phyloP scores from a whole-genome alignment of 2,888 invertebrate genomes.

The Ectropis crepuscularia region DNA sequence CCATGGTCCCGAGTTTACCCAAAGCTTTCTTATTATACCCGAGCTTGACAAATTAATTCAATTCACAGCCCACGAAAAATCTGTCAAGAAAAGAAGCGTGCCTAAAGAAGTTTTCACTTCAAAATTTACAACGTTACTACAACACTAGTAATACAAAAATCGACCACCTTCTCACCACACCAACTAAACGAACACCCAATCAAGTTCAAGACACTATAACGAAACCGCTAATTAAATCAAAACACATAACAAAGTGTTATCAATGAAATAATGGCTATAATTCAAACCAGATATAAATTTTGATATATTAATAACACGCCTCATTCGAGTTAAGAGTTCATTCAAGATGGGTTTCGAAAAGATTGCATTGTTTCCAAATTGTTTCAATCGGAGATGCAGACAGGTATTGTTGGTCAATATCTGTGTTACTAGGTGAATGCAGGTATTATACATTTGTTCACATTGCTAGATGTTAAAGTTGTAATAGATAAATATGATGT shows the following conservation, averaged over 20 bases:
- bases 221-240: constrained; percentile 8
- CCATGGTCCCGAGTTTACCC: too few relatives aligned
- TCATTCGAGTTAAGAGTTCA: constrained; percentile 18
- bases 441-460: not conserved
- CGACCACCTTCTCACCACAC: too few relatives aligned
- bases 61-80: too few relatives aligned
- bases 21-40: too few relatives aligned
- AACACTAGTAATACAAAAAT: too few relatives aligned
- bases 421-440: constrained; percentile 4
- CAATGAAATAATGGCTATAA: constrained; percentile 20
- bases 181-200: not conserved
- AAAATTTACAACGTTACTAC: too few relatives aligned
- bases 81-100: too few relatives aligned
- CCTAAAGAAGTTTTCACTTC: too few relatives aligned
- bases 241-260: constrained; percentile 21
- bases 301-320: constrained; percentile 26
- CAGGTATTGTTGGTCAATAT: constrained; percentile 25
- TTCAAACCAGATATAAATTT: constrained; percentile 13
- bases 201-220: constrained; percentile 8
- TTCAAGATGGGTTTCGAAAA: constrained; percentile 29
- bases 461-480: not conserved
- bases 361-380: constrained; percentile 26
- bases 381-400: constrained; percentile 22
- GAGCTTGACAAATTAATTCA: too few relatives aligned
- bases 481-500: too few relatives aligned